Evolutionary conservation across 2,113 vertebrate genomes (phyloP), one percentile per base, ranked within the genome.

Genomic region (Chrysochloris asiatica): DNA sequence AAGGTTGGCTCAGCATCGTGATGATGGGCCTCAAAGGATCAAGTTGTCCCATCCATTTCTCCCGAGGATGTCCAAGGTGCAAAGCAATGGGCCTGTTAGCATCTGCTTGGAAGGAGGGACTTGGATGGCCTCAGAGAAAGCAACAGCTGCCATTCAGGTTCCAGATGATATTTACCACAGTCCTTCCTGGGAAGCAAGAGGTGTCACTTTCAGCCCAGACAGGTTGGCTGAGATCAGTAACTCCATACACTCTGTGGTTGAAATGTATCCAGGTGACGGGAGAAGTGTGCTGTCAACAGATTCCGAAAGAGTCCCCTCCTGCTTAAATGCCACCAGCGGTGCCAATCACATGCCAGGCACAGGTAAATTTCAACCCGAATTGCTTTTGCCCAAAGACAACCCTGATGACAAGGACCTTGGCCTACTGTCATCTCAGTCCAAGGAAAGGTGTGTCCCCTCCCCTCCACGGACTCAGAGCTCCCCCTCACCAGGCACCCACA

Each of bases 81-180:
- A 98, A 95, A 98, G 97, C 96, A 98, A 98, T 2, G 98, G 98
- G n/a, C 97, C 97, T 43, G 83, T 96, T 4, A 94, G 79, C 52
- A 71, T 95, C 56, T 91, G 92, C 91, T 87, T 96, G 0, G 96
- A 94, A 77, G 61, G 93, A 38, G 96, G 61, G 1, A 73, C 92
- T 45, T 95, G 94, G 90, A 95, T 88, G 47, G 61, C 21, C n/a
- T 82, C 95, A 22, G 97, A 97, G 89, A 98, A 95, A 95, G 97
- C 95, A 36, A 97, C 97, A 6, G 95, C 95, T 78, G 97, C 98
- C 38, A 97, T 96, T 65, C 98, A 98, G 95, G 96, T 98, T 82
- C 98, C 98, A 82, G 98, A 98, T 63, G 97, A 98, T 50, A 96
- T 97, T 45, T 96, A 96, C 0, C 92, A 96, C 59, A 96, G 94